A percentile compares a stretch with the other conserved stretches of the same genome.
phyloP scores from a whole-genome alignment of 2,888 invertebrate genomes.

The Drosophila phalerata region DNA sequence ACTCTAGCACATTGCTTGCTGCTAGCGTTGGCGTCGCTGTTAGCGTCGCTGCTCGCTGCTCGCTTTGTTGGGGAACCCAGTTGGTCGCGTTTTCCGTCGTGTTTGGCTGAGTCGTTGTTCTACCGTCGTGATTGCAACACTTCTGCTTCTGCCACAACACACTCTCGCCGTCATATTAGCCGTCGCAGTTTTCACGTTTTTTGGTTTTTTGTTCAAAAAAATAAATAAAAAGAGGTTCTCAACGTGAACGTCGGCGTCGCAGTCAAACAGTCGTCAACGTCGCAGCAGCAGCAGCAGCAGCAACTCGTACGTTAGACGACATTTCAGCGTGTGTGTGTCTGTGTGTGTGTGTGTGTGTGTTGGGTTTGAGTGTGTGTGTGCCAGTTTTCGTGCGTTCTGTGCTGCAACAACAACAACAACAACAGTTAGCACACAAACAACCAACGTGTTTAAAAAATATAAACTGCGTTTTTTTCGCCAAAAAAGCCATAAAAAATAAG shows the following conservation, averaged over 20 bases:
- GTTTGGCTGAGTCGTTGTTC: slow-evolving; percentile 82
- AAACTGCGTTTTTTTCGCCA: slow-evolving; percentile 79
- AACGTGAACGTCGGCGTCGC: slow-evolving; percentile 49
- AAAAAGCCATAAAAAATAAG: slow-evolving; percentile 71
- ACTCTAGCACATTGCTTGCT: slow-evolving; percentile 8
- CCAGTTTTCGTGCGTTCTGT: slow-evolving; percentile 75
- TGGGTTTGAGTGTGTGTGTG: slow-evolving; percentile 68
- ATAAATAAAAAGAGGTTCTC: no score
- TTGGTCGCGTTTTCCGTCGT: slow-evolving; percentile 59
- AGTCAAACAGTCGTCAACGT: slow-evolving; percentile 30
- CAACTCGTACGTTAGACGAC: slow-evolving; percentile 61
- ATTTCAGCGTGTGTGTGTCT: slow-evolving; percentile 40
- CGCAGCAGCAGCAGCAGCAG: slow-evolving; percentile 41
- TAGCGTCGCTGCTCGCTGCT: slow-evolving; percentile 22
- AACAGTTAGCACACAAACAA: slow-evolving; percentile 68
- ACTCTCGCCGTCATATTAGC: slow-evolving; percentile 47
- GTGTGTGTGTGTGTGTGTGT: slow-evolving; percentile 24
- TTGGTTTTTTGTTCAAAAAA: slow-evolving; percentile 43
- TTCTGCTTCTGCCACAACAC: slow-evolving; percentile 61
- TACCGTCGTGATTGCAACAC: slow-evolving; percentile 83
- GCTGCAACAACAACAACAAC: slow-evolving; percentile 47
- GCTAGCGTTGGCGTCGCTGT: slow-evolving; percentile 22
- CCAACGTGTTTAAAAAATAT: slow-evolving; percentile 64
- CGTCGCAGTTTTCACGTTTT: slow-evolving; percentile 71
- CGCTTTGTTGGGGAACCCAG: slow-evolving; percentile 70